phyloP scores from a whole-genome alignment of 2,797 vertebrate species.

The Sparus aurata region DNA sequence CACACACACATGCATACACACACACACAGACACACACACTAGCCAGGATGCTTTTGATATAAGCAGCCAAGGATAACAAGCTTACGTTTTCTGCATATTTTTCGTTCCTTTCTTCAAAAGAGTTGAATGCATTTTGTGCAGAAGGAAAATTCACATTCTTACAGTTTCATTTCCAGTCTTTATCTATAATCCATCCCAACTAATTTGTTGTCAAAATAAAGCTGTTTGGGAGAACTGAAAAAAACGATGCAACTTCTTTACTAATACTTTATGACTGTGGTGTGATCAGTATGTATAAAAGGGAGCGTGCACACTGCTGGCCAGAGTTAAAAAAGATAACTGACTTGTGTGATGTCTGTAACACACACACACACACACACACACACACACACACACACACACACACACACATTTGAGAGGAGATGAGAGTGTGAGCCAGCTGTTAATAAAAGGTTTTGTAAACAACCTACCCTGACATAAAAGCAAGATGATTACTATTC shows the following conservation, averaged over 20 bases:
- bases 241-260: background rate
- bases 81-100: slow-evolving; percentile 1
- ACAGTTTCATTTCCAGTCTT: background rate
- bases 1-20: background rate
- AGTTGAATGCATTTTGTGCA: background rate
- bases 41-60: slow-evolving; percentile 10
- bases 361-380: background rate
- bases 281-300: slow-evolving; percentile 14
- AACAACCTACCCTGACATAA: slow-evolving; percentile 63
- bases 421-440: slow-evolving; percentile 38
- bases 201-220: background rate
- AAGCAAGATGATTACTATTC: slow-evolving; percentile 61
- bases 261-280: slow-evolving; percentile 4
- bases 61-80: slow-evolving; percentile 8
- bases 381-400: slow-evolving; percentile 17
- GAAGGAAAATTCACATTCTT: background rate
- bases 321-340: slow-evolving; percentile 7
- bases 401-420: slow-evolving; percentile 27
- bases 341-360: slow-evolving; percentile 29
- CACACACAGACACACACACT: slow-evolving; percentile 5
- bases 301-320: background rate
- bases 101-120: background rate
- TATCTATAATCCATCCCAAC: background rate
- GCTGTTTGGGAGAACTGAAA: background rate
- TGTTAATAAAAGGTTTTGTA: slow-evolving; percentile 67